A percentile compares a stretch with the other conserved stretches of the same genome.
Conservation (phyloP, 2,888 invertebrate genomes). For the Oscheius onirici region DNA sequence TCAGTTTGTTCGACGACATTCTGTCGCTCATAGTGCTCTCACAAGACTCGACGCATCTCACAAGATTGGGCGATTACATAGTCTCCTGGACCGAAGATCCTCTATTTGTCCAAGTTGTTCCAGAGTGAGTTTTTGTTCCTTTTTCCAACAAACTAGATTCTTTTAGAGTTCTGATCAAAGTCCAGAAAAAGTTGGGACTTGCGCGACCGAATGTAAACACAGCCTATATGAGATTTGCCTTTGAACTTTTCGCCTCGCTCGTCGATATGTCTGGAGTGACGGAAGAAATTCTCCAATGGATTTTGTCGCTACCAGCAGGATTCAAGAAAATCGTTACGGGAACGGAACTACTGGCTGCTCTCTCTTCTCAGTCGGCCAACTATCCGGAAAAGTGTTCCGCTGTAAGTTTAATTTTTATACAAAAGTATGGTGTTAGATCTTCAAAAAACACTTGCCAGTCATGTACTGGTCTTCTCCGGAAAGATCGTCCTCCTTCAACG, state of each 20-base stretch:
- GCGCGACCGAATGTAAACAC: neutral
- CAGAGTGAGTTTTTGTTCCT: neutral
- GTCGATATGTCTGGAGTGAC: constrained; percentile 21
- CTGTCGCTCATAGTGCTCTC: constrained; percentile 1
- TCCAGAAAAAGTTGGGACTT: constrained; percentile 11
- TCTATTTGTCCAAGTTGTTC: constrained; percentile 18
- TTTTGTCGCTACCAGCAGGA: constrained; percentile 19
- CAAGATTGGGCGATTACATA: constrained; percentile 20
- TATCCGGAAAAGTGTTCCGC: constrained; percentile 15
- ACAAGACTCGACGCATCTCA: constrained; percentile 7
- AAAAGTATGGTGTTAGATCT: neutral
- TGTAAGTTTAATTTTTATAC: neutral
- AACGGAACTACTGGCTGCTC: constrained; percentile 14
- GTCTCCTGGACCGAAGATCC: constrained; percentile 30
- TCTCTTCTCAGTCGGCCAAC: constrained; percentile 5
- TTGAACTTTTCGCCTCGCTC: constrained; percentile 33
- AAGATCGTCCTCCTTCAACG: constrained; percentile 13
- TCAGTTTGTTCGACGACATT: constrained; percentile 27
- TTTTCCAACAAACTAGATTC: neutral
- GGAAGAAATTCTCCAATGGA: constrained; percentile 24
- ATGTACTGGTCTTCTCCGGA: constrained; percentile 23
- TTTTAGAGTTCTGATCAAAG: constrained; percentile 14
- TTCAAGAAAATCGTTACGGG: constrained; percentile 26
- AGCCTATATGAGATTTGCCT: constrained; percentile 19
- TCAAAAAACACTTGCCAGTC: constrained; percentile 23